These are phyloP conservation scores for Poeciliopsis paucimaculata DNA, from an alignment of 2,797 vertebrate genomes.

Conservation along the genomic window DNA sequence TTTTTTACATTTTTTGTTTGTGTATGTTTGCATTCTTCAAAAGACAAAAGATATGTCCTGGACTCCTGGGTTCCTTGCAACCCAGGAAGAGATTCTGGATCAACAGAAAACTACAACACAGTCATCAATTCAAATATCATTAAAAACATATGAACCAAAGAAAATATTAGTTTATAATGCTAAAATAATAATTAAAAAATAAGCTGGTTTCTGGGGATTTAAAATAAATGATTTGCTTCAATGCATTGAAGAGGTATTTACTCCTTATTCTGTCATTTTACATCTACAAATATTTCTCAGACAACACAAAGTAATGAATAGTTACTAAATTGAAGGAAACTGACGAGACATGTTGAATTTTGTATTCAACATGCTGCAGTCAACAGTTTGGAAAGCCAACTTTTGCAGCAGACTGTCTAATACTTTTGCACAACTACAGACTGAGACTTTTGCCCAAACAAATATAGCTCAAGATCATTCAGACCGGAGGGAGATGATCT, in stretches of 20 bases:
- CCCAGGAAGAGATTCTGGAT: constrained; percentile 1
- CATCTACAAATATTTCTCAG: neutral
- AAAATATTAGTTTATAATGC: constrained; percentile 1
- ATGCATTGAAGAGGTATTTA: neutral
- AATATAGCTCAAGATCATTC: neutral
- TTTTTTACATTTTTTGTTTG: neutral
- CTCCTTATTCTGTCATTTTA: neutral
- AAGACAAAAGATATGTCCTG: neutral
- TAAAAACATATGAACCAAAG: constrained; percentile 15
- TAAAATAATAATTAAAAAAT: neutral
- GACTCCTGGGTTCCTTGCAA: no score
- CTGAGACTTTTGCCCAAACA: neutral
- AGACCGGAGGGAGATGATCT: neutral
- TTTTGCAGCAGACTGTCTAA: neutral
- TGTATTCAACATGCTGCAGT: neutral
- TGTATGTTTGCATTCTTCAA: neutral
- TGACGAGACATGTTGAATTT: no score
- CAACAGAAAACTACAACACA: constrained; percentile 9
- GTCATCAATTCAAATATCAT: constrained; percentile 8
- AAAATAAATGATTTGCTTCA: neutral
- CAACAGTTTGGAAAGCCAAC: neutral
- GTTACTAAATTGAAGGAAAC: neutral
- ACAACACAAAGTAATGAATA: neutral
- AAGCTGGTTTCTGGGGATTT: neutral
- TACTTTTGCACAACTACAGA: neutral